phyloP scores from a whole-genome alignment of 2,113 vertebrate genomes.

The Tenebrosternarchus preto region DNA sequence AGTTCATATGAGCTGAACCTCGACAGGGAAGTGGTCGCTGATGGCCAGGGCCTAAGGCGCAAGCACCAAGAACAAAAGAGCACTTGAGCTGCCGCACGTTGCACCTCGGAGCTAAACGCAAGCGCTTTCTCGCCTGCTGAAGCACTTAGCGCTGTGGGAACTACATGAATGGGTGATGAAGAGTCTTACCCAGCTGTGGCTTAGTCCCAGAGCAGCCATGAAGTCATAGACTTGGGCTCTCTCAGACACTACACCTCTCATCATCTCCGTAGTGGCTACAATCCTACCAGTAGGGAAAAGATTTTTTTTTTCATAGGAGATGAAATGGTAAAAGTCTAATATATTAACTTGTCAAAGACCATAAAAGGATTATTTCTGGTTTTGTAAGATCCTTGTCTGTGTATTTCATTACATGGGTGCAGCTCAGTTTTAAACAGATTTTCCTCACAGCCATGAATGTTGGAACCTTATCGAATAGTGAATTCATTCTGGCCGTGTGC shows the following conservation, averaged over 20 bases:
- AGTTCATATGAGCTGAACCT: constrained; percentile 74
- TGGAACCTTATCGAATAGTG: background rate
- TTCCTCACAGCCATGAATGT: too few relatives aligned
- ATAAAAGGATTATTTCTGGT: too few relatives aligned
- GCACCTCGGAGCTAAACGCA: background rate
- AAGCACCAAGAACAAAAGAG: background rate
- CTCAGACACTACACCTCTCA: constrained; percentile 68
- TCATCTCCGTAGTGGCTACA: constrained; percentile 77
- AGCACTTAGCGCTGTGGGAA: background rate
- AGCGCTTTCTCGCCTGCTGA: background rate
- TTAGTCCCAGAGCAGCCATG: constrained; percentile 74
- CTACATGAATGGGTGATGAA: background rate
- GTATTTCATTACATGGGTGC: too few relatives aligned
- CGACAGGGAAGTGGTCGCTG: constrained; percentile 91
- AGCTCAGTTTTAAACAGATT: too few relatives aligned
- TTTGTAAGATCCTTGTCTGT: too few relatives aligned
- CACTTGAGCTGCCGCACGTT: background rate
- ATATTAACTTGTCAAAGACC: too few relatives aligned
- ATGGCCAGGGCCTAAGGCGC: constrained; percentile 80
- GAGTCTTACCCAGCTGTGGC: constrained; percentile 73
- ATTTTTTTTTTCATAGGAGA: background rate
- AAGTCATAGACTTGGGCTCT: constrained; percentile 79
- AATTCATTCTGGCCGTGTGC: too few relatives aligned
- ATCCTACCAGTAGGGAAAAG: constrained; percentile 72
- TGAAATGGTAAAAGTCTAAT: too few relatives aligned